phyloP scores from a whole-genome alignment of 2,888 invertebrate genomes.

The Harpalus rubripes region DNA sequence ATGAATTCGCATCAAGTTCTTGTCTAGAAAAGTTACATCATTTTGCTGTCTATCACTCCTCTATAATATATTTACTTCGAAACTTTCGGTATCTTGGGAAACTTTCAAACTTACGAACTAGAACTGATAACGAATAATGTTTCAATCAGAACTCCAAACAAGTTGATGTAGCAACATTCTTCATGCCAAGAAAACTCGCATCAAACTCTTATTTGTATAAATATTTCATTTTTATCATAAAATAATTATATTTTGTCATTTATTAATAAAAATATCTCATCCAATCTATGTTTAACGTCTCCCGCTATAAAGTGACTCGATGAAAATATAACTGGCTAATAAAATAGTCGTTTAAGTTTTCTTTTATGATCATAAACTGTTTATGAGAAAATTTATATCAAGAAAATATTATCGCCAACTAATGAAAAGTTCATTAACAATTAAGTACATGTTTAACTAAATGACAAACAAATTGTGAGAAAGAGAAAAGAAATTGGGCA shows the following conservation, averaged over 20 bases:
- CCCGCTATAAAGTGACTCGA: constrained; percentile 20
- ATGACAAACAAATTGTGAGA: constrained; percentile 6
- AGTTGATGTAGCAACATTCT: constrained; percentile 16
- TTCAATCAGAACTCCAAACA: constrained; percentile 44
- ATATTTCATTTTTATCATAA: constrained; percentile 1
- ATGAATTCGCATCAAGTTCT: constrained; percentile 2
- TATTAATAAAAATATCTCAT: not conserved
- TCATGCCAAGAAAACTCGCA: constrained; percentile 12
- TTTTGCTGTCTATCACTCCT: constrained; percentile 50
- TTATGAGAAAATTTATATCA: constrained; percentile 24
- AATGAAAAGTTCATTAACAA: constrained; percentile 26
- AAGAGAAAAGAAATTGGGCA: not conserved
- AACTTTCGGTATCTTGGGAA: constrained; percentile 42
- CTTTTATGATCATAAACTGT: constrained; percentile 27
- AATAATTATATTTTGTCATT: not conserved
- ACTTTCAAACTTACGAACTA: constrained; percentile 28
- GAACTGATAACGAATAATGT: constrained; percentile 57
- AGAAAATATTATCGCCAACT: constrained; percentile 20
- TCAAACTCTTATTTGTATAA: constrained; percentile 10
- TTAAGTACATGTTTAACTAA: constrained; percentile 31
- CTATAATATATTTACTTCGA: constrained; percentile 40
- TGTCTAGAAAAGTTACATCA: constrained; percentile 44
- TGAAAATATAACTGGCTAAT: constrained; percentile 36
- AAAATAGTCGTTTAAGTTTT: constrained; percentile 37
- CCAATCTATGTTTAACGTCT: constrained; percentile 14